These are phyloP conservation scores for Balearica regulorum DNA, from an alignment of 2,797 vertebrate species.

Conservation along the genomic window DNA sequence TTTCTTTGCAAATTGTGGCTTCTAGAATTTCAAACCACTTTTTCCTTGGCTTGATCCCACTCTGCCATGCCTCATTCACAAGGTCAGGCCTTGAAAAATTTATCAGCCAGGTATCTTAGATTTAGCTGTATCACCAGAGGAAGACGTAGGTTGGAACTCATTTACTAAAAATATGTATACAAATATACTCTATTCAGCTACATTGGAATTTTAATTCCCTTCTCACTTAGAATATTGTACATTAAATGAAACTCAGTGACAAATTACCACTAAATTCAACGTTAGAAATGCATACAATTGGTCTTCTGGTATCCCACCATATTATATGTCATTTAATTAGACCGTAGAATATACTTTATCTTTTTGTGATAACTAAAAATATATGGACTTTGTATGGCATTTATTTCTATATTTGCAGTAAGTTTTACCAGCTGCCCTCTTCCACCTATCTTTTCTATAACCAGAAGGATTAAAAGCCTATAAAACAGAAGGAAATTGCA, in stretches of 20 bases:
- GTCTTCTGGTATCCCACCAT: neutral
- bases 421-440: neutral
- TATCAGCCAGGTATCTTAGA: neutral
- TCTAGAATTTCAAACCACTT: neutral
- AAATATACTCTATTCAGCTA: neutral
- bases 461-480: neutral
- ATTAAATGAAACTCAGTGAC: neutral
- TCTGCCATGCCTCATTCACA: neutral
- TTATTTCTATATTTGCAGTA: neutral
- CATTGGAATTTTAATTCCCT: neutral
- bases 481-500: neutral
- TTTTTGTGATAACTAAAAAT: neutral
- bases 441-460: neutral
- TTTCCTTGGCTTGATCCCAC: neutral
- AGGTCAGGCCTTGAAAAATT: neutral
- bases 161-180: neutral
- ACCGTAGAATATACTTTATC: neutral
- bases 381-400: neutral
- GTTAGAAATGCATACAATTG: neutral
- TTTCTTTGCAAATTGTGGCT: neutral
- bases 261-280: neutral
- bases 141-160: neutral
- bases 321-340: neutral
- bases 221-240: neutral
- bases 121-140: neutral